Evolutionary conservation across 1,140 invertebrate genomes (phyloP).

Genomic region (Stegodyphus dumicola): DNA sequence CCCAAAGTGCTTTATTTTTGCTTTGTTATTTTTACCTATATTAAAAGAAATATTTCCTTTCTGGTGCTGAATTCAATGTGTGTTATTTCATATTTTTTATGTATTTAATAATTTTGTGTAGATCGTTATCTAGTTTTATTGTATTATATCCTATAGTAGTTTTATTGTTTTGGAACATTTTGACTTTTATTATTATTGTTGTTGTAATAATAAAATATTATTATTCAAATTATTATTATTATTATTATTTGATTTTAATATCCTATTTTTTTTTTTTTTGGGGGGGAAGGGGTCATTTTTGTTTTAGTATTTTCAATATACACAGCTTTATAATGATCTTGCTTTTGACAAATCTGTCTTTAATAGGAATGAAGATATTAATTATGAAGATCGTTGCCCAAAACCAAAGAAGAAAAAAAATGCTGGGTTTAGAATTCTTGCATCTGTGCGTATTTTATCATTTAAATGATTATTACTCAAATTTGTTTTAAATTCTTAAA

Average conservation of each 20-base stretch:
- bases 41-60: neutral
- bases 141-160: too few relatives aligned
- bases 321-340: too few relatives aligned
- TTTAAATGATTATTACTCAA: neutral
- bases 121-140: too few relatives aligned
- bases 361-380: conserved; percentile 52
- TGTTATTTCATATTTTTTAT: neutral
- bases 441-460: conserved; percentile 16
- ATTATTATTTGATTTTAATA: neutral
- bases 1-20: neutral
- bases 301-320: neutral
- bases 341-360: neutral
- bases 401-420: conserved; percentile 43
- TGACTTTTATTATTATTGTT: neutral
- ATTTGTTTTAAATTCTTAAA: neutral
- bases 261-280: neutral
- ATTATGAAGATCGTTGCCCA: conserved; percentile 54
- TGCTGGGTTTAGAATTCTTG: conserved; percentile 32
- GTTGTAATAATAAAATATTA: neutral
- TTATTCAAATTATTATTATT: too few relatives aligned
- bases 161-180: neutral
- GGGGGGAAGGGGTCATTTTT: neutral
- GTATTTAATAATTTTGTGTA: neutral
- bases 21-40: neutral
- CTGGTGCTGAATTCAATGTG: neutral